Evolutionary conservation across 2,113 vertebrate species (phyloP), one percentile per base, ranked within the genome.

Genomic region (Perca flavescens): DNA sequence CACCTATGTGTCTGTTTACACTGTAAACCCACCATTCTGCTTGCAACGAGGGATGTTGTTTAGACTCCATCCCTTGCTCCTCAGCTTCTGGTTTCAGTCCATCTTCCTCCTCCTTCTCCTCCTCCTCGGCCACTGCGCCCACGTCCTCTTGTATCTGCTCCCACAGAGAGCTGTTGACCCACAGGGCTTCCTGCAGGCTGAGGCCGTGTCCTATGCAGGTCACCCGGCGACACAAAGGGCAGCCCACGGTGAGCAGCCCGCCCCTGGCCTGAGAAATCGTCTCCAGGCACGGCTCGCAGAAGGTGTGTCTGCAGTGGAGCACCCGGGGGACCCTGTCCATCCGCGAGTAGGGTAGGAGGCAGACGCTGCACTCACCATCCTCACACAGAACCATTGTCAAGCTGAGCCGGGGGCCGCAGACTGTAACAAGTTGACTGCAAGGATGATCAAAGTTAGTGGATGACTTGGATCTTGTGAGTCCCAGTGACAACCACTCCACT

Each of bases 291-390:
- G 14, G 73, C 0, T 91, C 77, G 6, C 95, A 96, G 91, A 95
- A 96, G 17, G 94, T 95, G 89, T 96, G 95, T 13, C 89, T 88
- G 87, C 95, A 96, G 93, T 95, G 94, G 17, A 96, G 93, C 78
- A 95, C 57, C 10, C 95, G 84, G 52, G 95, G 95, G 74, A 95
- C 69, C 60, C 93, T 78, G 61, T 93, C 92, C 40, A 17, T 62
- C 46, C 95, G 89, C 1, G 93, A 90, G 90, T 91, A 96, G 10
- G 86, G 74, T 49, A 80, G n/a, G 31, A 92, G 88, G 81, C 95
- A 96, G 40, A 96, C 92, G 19, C 92, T 89, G 66, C 95, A 96
- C 54, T 96, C 94, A 1, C 77, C 84, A 9, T 96, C 94, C 76
- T 94, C 93, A 54, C 85, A 92, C 71, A 94, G 86, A 43, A 94